Evolutionary conservation across 2,888 invertebrate species (phyloP).

Genomic region (Odontothrips loti): DNA sequence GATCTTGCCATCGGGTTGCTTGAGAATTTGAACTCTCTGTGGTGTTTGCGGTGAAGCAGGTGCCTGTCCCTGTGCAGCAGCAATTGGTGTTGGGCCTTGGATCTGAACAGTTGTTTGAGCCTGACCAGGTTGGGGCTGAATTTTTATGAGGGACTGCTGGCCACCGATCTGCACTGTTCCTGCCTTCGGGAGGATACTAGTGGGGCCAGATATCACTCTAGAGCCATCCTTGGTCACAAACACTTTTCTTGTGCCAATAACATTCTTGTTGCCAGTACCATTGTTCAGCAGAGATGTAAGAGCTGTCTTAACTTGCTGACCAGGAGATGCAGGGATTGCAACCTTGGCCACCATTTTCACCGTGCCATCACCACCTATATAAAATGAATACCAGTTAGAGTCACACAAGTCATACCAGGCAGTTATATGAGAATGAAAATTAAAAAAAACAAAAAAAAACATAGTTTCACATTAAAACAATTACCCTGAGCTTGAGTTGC

Average conservation of each 20-base stretch:
- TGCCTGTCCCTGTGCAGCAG: slow-evolving; percentile 28
- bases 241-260: slow-evolving; percentile 62
- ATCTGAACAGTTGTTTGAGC: slow-evolving; percentile 42
- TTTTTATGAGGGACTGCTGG: slow-evolving; percentile 53
- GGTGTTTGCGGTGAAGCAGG: slow-evolving; percentile 40
- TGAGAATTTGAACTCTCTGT: slow-evolving; percentile 86
- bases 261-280: slow-evolving; percentile 60
- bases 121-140: slow-evolving; percentile 45
- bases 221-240: slow-evolving; percentile 73
- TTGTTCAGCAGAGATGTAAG: slow-evolving; percentile 62
- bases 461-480: not conserved
- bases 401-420: not conserved
- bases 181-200: slow-evolving; percentile 55
- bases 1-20: slow-evolving; percentile 84
- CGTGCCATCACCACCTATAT: slow-evolving; percentile 48
- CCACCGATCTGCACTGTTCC: slow-evolving; percentile 41
- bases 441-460: slow-evolving; percentile 21
- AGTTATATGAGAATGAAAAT: slow-evolving; percentile 26
- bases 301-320: slow-evolving; percentile 47
- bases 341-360: slow-evolving; percentile 64
- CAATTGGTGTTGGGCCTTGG: slow-evolving; percentile 4
- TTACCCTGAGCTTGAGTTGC: not conserved
- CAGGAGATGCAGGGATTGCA: slow-evolving; percentile 51
- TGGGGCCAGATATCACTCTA: slow-evolving; percentile 58
- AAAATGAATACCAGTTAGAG: slow-evolving; percentile 21